Evolutionary conservation across 2,888 invertebrate species (phyloP).

Genomic region (Scaptomyza flava): DNA sequence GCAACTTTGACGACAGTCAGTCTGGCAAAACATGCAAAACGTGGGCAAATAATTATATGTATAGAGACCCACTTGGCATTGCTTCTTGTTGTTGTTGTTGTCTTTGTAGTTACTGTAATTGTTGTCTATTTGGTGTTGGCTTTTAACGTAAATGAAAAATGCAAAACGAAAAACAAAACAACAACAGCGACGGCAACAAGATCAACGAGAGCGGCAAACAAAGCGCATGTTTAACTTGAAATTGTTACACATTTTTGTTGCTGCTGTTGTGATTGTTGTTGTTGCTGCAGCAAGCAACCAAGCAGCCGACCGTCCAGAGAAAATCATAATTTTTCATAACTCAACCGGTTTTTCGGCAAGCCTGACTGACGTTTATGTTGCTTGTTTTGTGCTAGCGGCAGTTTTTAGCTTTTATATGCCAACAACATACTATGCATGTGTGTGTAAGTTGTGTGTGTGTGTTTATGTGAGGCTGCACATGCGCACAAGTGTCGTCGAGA

Average conservation of each 20-base stretch:
- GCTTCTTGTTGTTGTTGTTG: conserved; percentile 22
- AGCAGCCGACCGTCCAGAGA: conserved; percentile 60
- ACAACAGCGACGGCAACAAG: conserved; percentile 21
- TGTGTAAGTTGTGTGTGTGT: neutral
- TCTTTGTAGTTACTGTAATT: conserved; percentile 65
- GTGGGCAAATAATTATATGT: conserved; percentile 75
- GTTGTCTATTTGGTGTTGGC: conserved; percentile 78
- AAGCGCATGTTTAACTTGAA: conserved; percentile 72
- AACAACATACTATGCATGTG: conserved; percentile 27
- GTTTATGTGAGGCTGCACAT: conserved; percentile 52
- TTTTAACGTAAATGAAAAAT: conserved; percentile 73
- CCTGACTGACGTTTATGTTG: conserved; percentile 70
- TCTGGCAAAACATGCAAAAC: conserved; percentile 76
- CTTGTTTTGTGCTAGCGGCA: conserved; percentile 65
- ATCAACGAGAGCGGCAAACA: conserved; percentile 46
- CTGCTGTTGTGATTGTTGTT: conserved; percentile 22
- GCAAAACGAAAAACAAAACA: conserved; percentile 55
- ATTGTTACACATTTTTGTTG: conserved; percentile 72
- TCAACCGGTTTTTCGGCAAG: conserved; percentile 69
- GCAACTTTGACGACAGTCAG: conserved; percentile 68
- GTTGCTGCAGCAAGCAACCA: conserved; percentile 20
- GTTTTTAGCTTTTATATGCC: conserved; percentile 55
- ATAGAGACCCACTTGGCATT: conserved; percentile 60
- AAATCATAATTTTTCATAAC: conserved; percentile 80
- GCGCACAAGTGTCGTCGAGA: conserved; percentile 72